A percentile compares a stretch with the other conserved stretches of the same genome.
Evolutionary conservation across 2,888 invertebrate genomes (phyloP).

Genomic region (Bugula neritina): DNA sequence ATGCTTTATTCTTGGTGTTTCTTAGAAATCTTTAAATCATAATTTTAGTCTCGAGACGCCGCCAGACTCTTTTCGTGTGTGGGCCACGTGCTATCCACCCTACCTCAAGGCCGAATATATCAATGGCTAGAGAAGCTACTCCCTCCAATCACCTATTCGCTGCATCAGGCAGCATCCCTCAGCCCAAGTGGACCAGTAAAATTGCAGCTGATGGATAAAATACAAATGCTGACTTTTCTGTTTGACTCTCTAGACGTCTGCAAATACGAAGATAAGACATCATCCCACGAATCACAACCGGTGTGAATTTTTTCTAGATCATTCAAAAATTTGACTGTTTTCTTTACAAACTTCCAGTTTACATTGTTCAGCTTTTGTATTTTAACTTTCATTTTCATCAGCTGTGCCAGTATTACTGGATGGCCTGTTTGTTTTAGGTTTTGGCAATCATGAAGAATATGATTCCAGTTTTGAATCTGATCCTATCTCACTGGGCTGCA

Average conservation of each 20-base stretch:
- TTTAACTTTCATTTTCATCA: too few species aligned
- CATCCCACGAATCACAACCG: neutral
- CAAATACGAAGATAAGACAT: constrained; percentile 31
- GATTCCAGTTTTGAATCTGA: constrained; percentile 40
- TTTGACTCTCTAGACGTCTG: constrained; percentile 61
- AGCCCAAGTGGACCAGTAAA: constrained; percentile 56
- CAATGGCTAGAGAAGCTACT: constrained; percentile 66
- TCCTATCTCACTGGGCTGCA: constrained; percentile 60
- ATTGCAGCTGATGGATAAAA: constrained; percentile 59
- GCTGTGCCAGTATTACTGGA: too few species aligned
- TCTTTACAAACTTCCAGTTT: too few species aligned
- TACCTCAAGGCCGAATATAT: constrained; percentile 63
- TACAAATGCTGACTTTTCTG: constrained; percentile 66
- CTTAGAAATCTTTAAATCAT: too few species aligned
- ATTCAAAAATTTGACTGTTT: too few species aligned
- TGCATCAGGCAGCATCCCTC: constrained; percentile 35
- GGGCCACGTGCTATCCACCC: constrained; percentile 66
- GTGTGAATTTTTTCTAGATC: neutral
- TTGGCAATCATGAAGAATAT: constrained; percentile 46
- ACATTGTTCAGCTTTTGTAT: too few species aligned
- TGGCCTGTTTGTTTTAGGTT: too few species aligned
- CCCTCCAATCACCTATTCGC: constrained; percentile 56
- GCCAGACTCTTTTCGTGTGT: constrained; percentile 71
- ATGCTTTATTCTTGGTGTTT: too few species aligned
- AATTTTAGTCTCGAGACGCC: constrained; percentile 63